Evolutionary conservation across 2,797 vertebrate genomes (phyloP).

Genomic region (Anabacerthia variegaticeps): DNA sequence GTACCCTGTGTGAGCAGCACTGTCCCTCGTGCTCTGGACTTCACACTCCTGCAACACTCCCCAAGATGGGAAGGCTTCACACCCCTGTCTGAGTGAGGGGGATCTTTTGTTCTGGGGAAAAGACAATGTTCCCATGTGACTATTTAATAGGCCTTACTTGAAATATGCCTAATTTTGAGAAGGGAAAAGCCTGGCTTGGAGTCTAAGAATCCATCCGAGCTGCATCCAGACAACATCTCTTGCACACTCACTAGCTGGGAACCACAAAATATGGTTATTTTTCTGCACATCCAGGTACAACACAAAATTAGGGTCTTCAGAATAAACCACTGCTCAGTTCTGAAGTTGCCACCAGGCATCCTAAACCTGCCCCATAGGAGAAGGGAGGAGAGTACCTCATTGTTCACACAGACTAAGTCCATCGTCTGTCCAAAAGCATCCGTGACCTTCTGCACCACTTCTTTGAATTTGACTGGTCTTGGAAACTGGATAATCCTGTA

Average conservation of each 20-base stretch:
- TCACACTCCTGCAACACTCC: not conserved
- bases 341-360: conserved; percentile 69
- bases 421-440: conserved; percentile 92
- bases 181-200: not conserved
- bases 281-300: not conserved
- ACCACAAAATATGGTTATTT: not conserved
- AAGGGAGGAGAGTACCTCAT: conserved; percentile 80
- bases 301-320: not conserved
- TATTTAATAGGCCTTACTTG: not conserved
- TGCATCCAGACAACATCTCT: not conserved
- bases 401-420: conserved; percentile 89
- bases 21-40: not conserved
- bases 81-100: not conserved
- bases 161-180: not conserved
- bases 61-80: not conserved
- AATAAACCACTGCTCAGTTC: not conserved
- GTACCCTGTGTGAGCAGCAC: not conserved
- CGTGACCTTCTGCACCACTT: conserved; percentile 89
- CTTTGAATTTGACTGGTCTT: conserved; percentile 88
- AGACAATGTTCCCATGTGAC: not conserved
- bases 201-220: not conserved
- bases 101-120: not conserved
- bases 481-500: conserved; percentile 90
- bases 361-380: not conserved
- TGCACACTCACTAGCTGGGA: not conserved